Percentiles rank a stretch among this genome's conserved stretches.
These are phyloP conservation scores for Allophyes oxyacanthae DNA, from an alignment of 2,888 invertebrate genomes.

Conservation along the genomic window DNA sequence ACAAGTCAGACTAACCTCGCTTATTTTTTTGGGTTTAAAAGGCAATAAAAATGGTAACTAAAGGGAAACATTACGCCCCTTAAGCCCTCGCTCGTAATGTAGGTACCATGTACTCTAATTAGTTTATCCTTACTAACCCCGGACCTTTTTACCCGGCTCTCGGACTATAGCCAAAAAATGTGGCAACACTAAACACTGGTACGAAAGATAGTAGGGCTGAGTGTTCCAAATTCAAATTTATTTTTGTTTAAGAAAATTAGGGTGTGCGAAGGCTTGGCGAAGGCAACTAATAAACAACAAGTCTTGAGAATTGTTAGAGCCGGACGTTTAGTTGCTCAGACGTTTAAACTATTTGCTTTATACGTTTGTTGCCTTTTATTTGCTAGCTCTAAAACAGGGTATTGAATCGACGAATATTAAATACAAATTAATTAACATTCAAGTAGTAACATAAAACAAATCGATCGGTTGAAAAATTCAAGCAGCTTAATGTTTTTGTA, in stretches of 20 bases:
- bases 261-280: constrained; percentile 2
- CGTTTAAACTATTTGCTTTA: too few relatives aligned
- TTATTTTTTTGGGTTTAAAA: constrained; percentile 35
- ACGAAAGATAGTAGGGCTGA: constrained; percentile 11
- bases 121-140: constrained; percentile 42
- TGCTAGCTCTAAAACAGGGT: too few relatives aligned
- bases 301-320: not conserved
- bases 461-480: too few relatives aligned
- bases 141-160: constrained; percentile 31
- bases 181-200: constrained; percentile 23
- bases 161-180: constrained; percentile 45
- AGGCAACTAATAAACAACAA: constrained; percentile 13
- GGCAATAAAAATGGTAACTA: constrained; percentile 42
- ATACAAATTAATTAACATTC: too few relatives aligned
- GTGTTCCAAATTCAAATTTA: constrained; percentile 15
- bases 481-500: too few relatives aligned
- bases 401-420: too few relatives aligned
- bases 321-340: too few relatives aligned
- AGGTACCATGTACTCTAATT: constrained; percentile 48
- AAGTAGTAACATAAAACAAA: too few relatives aligned
- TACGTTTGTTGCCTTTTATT: too few relatives aligned
- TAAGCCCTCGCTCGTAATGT: constrained; percentile 24
- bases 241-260: constrained; percentile 3
- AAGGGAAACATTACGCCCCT: constrained; percentile 17
- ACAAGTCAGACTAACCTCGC: constrained; percentile 1